Evolutionary conservation across 2,888 invertebrate genomes (phyloP).

Genomic region (Spodoptera exigua): DNA sequence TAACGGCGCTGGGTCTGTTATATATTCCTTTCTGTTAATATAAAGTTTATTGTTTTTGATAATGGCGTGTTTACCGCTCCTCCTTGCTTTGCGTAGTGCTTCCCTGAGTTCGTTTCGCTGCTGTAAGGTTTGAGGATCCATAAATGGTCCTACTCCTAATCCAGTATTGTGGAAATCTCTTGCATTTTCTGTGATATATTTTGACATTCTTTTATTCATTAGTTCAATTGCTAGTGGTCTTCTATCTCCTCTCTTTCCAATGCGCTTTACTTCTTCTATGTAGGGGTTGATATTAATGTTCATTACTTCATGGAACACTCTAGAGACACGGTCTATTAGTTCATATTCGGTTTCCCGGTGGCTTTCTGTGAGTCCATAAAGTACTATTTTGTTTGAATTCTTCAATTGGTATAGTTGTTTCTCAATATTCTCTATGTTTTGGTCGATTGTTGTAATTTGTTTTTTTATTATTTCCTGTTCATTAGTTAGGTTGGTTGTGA

Average conservation of each 20-base stretch:
- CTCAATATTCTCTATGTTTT: conserved; percentile 6
- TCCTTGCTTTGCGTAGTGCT: conserved; percentile 1
- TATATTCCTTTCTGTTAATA: conserved; percentile 10
- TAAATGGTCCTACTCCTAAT: no score
- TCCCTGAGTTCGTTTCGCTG: no score
- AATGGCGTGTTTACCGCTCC: conserved; percentile 9
- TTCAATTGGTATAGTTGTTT: conserved; percentile 3
- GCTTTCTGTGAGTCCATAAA: conserved; percentile 14
- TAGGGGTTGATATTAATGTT: conserved; percentile 14
- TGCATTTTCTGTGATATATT: no score
- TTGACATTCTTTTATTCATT: no score
- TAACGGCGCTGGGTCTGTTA: background rate
- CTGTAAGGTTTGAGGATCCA: no score
- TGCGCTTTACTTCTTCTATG: conserved; percentile 13
- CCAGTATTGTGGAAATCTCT: no score
- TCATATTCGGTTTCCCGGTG: conserved; percentile 20
- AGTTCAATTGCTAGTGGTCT: conserved; percentile 32
- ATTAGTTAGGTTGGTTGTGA: conserved; percentile 6
- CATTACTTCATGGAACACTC: conserved; percentile 5
- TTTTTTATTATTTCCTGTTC: conserved; percentile 7
- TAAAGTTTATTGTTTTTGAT: conserved; percentile 24
- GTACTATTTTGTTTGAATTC: conserved; percentile 15
- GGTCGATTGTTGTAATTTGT: conserved; percentile 6
- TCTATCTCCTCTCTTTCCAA: conserved; percentile 11
- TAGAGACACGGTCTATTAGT: conserved; percentile 12